A percentile compares a stretch with the other conserved stretches of the same genome.
Evolutionary conservation across 2,113 vertebrate species (phyloP).

Genomic region (Pyrgilauda ruficollis): DNA sequence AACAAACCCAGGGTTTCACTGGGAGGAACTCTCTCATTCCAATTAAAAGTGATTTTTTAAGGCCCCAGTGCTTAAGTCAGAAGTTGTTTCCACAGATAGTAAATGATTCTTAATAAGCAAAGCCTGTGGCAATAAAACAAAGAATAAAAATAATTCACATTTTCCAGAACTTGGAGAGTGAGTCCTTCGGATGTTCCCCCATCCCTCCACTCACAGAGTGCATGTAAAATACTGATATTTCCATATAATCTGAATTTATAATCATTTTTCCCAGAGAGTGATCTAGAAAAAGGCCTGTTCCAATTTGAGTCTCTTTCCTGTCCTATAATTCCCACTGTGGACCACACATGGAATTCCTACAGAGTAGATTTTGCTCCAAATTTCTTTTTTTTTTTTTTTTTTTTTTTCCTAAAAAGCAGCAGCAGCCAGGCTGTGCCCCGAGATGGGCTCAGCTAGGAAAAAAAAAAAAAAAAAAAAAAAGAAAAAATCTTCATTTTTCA

Average conservation of each 20-base stretch:
- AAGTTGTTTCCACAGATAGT: neutral
- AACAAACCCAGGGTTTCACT: neutral
- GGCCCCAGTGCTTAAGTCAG: neutral
- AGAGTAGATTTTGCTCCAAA: neutral
- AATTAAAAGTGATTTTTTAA: neutral
- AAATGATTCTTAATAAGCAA: neutral
- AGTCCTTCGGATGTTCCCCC: neutral
- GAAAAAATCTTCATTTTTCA: neutral
- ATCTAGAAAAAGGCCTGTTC: neutral
- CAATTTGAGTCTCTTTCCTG: neutral
- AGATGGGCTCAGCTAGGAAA: neutral
- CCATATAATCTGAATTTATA: neutral
- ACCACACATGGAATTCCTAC: fast-evolving
- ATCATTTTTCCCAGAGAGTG: neutral
- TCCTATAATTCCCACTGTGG: neutral
- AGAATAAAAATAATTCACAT: neutral
- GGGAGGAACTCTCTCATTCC: neutral
- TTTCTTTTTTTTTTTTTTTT: neutral
- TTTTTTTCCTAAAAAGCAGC: neutral
- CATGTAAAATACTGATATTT: neutral
- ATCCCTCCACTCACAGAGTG: neutral
- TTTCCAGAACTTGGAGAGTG: neutral
- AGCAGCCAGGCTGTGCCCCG: neutral
- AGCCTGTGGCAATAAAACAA: neutral
- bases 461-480: neutral